Percentiles rank a stretch among this genome's conserved stretches.
phyloP scores from a whole-genome alignment of 1,140 invertebrate genomes.

The Lordiphosa mommai region DNA sequence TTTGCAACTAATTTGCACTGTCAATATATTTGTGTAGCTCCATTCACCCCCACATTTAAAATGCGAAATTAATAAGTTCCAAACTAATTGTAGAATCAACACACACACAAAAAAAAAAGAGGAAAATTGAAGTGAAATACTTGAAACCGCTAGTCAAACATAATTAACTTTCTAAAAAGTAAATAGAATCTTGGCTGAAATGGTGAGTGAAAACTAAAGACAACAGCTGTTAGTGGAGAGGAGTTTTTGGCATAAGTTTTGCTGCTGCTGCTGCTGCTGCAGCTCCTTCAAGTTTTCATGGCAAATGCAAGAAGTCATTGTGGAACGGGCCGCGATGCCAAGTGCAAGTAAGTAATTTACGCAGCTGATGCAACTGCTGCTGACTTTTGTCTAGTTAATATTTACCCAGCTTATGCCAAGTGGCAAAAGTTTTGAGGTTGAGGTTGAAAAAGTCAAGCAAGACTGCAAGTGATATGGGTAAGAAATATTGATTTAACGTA shows the following conservation, averaged over 20 bases:
- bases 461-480: slow-evolving; percentile 54
- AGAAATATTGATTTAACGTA: slow-evolving; percentile 63
- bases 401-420: slow-evolving; percentile 53
- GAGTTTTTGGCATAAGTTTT: slow-evolving; percentile 45
- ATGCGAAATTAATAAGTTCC: slow-evolving; percentile 35
- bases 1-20: slow-evolving; percentile 40
- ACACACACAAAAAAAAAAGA: slow-evolving; percentile 18
- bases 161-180: slow-evolving; percentile 71
- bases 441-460: slow-evolving; percentile 24
- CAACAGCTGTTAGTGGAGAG: slow-evolving; percentile 72
- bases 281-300: neutral
- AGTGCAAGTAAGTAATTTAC: slow-evolving; percentile 21
- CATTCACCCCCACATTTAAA: slow-evolving; percentile 20
- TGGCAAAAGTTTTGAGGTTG: slow-evolving; percentile 39
- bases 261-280: neutral
- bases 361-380: slow-evolving; percentile 18
- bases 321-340: no score
- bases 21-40: slow-evolving; percentile 20
- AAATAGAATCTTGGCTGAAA: slow-evolving; percentile 55
- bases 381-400: slow-evolving; percentile 63
- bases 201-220: slow-evolving; percentile 55
- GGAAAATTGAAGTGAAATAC: slow-evolving; percentile 20
- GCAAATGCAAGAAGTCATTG: slow-evolving; percentile 7
- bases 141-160: slow-evolving; percentile 42
- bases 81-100: slow-evolving; percentile 63